These are phyloP conservation scores for Conchocele bisecta DNA, from an alignment of 2,888 invertebrate genomes.

Conservation along the genomic window DNA sequence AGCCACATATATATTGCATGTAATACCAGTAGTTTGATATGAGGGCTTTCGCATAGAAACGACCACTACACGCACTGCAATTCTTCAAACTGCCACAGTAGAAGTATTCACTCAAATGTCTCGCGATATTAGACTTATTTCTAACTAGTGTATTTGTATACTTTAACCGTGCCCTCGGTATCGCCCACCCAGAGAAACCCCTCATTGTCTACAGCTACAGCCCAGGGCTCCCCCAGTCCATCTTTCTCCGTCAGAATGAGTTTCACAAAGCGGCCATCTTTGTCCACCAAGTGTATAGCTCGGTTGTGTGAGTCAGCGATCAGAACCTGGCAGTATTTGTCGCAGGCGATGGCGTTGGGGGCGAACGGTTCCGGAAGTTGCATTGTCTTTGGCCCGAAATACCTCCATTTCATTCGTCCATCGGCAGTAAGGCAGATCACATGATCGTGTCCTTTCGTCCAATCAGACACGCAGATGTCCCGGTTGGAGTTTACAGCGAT, in stretches of 20 bases:
- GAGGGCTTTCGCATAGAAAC: too few species aligned
- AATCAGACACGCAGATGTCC: constrained; percentile 58
- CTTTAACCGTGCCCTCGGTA: constrained; percentile 47
- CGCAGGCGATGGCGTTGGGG: constrained; percentile 51
- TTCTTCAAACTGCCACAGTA: too few species aligned
- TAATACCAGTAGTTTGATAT: too few species aligned
- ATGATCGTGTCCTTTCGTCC: constrained; percentile 57
- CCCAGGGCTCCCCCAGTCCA: constrained; percentile 57
- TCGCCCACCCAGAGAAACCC: constrained; percentile 59
- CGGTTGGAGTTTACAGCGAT: constrained; percentile 54
- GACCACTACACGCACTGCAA: too few species aligned
- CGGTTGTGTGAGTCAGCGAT: constrained; percentile 55
- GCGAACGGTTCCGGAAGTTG: constrained; percentile 50
- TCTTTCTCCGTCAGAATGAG: constrained; percentile 50
- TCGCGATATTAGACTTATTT: too few species aligned
- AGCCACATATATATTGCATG: too few species aligned
- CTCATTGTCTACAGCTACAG: constrained; percentile 55
- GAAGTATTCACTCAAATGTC: too few species aligned
- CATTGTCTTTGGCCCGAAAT: constrained; percentile 48
- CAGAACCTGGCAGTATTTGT: constrained; percentile 54
- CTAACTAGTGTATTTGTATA: constrained; percentile 55
- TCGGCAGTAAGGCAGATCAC: constrained; percentile 45
- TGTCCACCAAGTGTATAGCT: constrained; percentile 52
- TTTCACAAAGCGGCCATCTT: constrained; percentile 54
- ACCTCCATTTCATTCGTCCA: constrained; percentile 55